Conservation (phyloP, 2,113 vertebrate genomes). For the Caretta caretta region DNA sequence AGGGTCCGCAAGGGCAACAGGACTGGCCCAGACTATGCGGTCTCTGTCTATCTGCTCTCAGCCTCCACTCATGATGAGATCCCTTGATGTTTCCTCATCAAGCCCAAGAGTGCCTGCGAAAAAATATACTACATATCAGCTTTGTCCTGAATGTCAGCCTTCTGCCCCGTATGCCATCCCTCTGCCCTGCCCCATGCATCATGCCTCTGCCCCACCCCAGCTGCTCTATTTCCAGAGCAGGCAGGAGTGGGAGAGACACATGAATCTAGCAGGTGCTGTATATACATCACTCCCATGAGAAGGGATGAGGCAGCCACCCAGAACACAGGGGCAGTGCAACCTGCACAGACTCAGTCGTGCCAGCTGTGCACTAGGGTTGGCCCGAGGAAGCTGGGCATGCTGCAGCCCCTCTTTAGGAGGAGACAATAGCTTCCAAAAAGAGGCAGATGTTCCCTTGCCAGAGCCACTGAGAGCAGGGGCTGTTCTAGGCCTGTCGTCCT, state of each 20-base stretch:
- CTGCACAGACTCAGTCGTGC: background rate
- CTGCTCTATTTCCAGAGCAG: background rate
- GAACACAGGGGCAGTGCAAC: background rate
- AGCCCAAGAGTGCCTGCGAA: background rate
- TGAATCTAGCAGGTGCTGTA: background rate
- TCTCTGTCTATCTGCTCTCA: background rate
- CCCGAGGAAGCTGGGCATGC: background rate
- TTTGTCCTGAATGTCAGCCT: no score
- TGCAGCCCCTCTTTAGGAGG: background rate
- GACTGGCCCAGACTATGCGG: background rate
- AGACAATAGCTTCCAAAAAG: background rate
- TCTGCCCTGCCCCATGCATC: background rate
- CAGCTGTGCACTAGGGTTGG: background rate
- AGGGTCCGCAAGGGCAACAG: background rate
- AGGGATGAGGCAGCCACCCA: background rate
- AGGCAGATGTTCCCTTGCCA: background rate
- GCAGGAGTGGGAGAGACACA: background rate
- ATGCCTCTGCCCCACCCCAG: background rate
- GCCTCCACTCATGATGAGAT: no score
- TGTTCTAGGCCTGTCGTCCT: background rate
- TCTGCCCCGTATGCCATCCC: background rate
- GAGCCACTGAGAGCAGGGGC: background rate
- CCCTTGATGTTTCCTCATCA: background rate
- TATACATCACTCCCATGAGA: background rate
- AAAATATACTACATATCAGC: background rate